Evolutionary conservation across 2,888 invertebrate genomes (phyloP), one percentile per base, ranked within the genome.

Genomic region (Theretra japonica): DNA sequence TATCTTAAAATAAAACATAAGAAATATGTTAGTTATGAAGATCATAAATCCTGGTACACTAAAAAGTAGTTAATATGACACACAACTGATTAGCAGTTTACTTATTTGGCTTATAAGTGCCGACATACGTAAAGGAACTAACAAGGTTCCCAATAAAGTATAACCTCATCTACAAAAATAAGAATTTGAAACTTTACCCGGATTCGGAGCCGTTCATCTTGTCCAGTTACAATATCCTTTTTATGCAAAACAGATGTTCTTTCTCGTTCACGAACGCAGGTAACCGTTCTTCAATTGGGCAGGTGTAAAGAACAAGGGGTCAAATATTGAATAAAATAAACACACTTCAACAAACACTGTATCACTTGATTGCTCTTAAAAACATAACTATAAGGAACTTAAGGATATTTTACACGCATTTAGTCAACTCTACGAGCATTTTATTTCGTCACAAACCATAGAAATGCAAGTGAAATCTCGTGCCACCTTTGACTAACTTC

Each of bases 171-270:
- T 91, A 83, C 85, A 86, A 82, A 83, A 78, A 73, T 78, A 77
- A 76, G 75, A 77, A 78, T 77, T n/a, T 86, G 80, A 74, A 75
- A 78, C 79, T 72, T 96, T 96, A 97, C 97, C 97, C 97, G 95
- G 97, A 96, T 95, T 97, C 97, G 83, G 97, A 96, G 91, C 96
- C 96, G 95, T 97, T 97, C 97, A 97, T 97, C 87, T 87, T 95
- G 91, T 80, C 79, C 75, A 78, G 77, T 84, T 86, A 77, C 76
- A 74, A 72, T 77, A 79, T 77, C 77, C 78, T 78, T 81, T 79
- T 77, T 75, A 78, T 74, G 73, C 75, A 74, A 77, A 79, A 80
- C 82, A 86, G 83, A 83, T 83, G 82, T 81, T 86, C 80, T 77
- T 84, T 79, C 74, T 75, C 77, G 81, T 81, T 77, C 82, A 82